Evolutionary conservation across 2,888 invertebrate species (phyloP).

Genomic region (Melinopterus prodromus): DNA sequence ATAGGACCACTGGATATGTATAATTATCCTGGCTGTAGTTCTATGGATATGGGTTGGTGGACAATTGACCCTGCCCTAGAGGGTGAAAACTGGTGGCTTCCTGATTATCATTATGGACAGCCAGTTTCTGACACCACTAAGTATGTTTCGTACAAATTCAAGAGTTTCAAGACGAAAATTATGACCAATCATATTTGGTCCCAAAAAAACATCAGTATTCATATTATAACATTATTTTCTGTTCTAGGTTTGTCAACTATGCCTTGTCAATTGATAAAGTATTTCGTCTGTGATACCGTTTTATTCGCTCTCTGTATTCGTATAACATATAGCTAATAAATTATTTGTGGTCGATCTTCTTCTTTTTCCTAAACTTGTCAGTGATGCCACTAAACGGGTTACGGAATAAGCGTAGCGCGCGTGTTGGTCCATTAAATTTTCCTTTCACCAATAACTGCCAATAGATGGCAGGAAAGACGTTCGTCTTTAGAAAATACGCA

Average conservation of each 20-base stretch:
- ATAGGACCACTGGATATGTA: slow-evolving; percentile 64
- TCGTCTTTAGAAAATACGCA: slow-evolving; percentile 26
- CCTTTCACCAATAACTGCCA: slow-evolving; percentile 29
- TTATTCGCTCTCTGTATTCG: background rate
- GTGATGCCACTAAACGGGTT: background rate
- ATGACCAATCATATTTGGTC: too few relatives aligned
- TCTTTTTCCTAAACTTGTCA: background rate
- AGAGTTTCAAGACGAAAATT: background rate
- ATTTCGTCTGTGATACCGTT: background rate
- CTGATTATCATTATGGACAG: slow-evolving; percentile 58
- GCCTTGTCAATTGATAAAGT: background rate
- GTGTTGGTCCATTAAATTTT: slow-evolving; percentile 22
- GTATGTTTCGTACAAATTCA: slow-evolving; percentile 30
- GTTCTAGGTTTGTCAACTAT: background rate
- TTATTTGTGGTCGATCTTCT: background rate
- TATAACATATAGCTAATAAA: background rate
- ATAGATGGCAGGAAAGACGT: slow-evolving; percentile 28
- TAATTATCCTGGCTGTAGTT: slow-evolving; percentile 61
- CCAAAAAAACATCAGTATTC: too few relatives aligned
- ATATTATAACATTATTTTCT: too few relatives aligned
- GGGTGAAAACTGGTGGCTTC: slow-evolving; percentile 60
- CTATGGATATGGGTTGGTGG: slow-evolving; percentile 64
- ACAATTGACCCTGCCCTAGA: slow-evolving; percentile 59
- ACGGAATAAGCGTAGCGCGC: background rate
- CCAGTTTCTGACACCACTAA: slow-evolving; percentile 60